Evolutionary conservation across 2,888 invertebrate species (phyloP).

Genomic region (Agrotis exclamationis): DNA sequence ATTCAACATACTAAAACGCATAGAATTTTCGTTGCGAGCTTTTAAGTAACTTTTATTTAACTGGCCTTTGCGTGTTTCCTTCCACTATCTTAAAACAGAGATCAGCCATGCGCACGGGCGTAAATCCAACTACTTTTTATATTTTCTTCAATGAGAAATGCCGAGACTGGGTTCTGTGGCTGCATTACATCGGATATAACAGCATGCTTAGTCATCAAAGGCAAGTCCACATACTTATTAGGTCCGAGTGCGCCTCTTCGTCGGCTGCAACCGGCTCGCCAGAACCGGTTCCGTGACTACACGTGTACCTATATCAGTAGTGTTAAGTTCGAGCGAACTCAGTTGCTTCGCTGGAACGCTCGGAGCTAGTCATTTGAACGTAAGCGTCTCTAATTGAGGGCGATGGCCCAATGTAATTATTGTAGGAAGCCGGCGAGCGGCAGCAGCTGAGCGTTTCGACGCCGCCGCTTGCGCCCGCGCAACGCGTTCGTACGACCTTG

Average conservation of each 20-base stretch:
- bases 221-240: slow-evolving; percentile 67
- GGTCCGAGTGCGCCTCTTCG: slow-evolving; percentile 60
- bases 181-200: slow-evolving; percentile 59
- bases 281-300: slow-evolving; percentile 74
- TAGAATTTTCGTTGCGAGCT: not conserved
- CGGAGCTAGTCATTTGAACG: slow-evolving; percentile 64
- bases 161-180: slow-evolving; percentile 44
- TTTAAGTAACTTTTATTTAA: slow-evolving; percentile 9
- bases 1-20: not conserved
- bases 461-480: slow-evolving; percentile 55
- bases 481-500: slow-evolving; percentile 58
- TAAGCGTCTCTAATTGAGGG: slow-evolving; percentile 72
- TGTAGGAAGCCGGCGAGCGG: slow-evolving; percentile 41
- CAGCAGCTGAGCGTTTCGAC: slow-evolving; percentile 55
- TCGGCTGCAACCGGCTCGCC: slow-evolving; percentile 64
- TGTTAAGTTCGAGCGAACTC: slow-evolving; percentile 60
- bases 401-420: slow-evolving; percentile 71
- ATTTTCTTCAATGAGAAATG: slow-evolving; percentile 56
- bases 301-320: slow-evolving; percentile 65
- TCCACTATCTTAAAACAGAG: slow-evolving; percentile 12
- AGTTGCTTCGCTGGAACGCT: slow-evolving; percentile 40
- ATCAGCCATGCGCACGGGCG: slow-evolving; percentile 9
- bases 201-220: slow-evolving; percentile 70
- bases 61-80: slow-evolving; percentile 20
- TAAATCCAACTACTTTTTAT: slow-evolving; percentile 31